Evolutionary conservation across 1,140 invertebrate species (phyloP).

Genomic region (Drosophila nasuta): DNA sequence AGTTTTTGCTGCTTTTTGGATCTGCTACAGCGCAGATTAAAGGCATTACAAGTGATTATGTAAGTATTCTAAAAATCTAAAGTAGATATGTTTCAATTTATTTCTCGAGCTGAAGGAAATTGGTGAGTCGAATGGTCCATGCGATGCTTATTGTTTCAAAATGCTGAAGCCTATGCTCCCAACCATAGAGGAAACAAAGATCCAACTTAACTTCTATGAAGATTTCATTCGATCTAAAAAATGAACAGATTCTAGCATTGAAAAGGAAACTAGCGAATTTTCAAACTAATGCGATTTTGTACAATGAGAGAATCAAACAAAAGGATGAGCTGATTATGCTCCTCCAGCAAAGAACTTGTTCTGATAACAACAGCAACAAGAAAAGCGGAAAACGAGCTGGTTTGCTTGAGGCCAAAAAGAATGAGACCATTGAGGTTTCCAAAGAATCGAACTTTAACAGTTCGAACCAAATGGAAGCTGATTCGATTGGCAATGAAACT

Average conservation of each 20-base stretch:
- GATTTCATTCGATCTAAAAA: background rate
- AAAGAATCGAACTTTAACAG: no score
- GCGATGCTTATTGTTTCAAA: background rate
- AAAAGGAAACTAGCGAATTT: background rate
- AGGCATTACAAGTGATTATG: background rate
- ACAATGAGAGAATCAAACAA: background rate
- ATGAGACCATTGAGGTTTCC: background rate
- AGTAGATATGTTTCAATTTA: background rate
- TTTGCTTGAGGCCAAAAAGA: background rate
- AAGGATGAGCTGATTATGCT: background rate
- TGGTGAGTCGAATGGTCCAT: background rate
- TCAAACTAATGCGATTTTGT: background rate
- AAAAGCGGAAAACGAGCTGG: background rate
- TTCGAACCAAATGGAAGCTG: no score
- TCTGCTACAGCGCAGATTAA: background rate
- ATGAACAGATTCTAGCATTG: conserved; percentile 1
- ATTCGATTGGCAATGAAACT: no score
- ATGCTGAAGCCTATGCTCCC: background rate
- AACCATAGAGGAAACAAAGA: background rate
- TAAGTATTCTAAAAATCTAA: background rate
- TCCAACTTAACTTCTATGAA: background rate
- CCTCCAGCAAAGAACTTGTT: background rate
- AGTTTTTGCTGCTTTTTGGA: background rate
- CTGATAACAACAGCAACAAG: background rate
- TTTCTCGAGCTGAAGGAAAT: background rate